Conservation (phyloP, 2,797 vertebrate genomes). For the Gobionotothen gibberifrons region DNA sequence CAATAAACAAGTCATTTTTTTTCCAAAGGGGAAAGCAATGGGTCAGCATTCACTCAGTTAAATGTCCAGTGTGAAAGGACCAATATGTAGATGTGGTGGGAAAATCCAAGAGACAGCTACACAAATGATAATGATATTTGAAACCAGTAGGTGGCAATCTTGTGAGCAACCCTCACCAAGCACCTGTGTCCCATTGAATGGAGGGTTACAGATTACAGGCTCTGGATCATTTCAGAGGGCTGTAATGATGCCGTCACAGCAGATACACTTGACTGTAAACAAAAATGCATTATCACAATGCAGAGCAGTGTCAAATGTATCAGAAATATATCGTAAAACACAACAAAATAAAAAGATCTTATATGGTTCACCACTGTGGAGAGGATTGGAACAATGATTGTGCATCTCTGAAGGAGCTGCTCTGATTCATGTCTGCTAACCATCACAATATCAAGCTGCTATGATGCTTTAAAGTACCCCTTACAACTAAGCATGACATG, state of each 20-base stretch:
- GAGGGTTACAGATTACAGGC: conserved; percentile 11
- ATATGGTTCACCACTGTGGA: conserved; percentile 18
- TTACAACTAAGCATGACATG: conserved; percentile 33
- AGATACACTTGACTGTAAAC: conserved; percentile 6
- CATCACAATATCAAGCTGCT: conserved; percentile 24
- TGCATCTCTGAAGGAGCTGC: conserved; percentile 19
- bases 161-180: conserved; percentile 37
- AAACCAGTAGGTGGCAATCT: conserved; percentile 71
- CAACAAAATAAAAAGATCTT: conserved; percentile 18
- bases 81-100: background rate
- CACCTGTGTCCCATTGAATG: conserved; percentile 40
- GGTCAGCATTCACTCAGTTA: background rate
- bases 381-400: conserved; percentile 5
- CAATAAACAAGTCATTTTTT: conserved; percentile 10
- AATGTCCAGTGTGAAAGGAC: background rate
- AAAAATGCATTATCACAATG: conserved; percentile 9
- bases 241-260: conserved; percentile 7
- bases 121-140: conserved; percentile 28
- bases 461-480: conserved; percentile 41
- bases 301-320: conserved; percentile 3
- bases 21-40: background rate
- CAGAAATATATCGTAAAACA: conserved; percentile 9
- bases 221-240: conserved; percentile 7
- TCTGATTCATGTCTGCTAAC: conserved; percentile 18
- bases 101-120: background rate